Evolutionary conservation across 1,140 invertebrate genomes (phyloP).

Genomic region (Rhopalosiphum padi): DNA sequence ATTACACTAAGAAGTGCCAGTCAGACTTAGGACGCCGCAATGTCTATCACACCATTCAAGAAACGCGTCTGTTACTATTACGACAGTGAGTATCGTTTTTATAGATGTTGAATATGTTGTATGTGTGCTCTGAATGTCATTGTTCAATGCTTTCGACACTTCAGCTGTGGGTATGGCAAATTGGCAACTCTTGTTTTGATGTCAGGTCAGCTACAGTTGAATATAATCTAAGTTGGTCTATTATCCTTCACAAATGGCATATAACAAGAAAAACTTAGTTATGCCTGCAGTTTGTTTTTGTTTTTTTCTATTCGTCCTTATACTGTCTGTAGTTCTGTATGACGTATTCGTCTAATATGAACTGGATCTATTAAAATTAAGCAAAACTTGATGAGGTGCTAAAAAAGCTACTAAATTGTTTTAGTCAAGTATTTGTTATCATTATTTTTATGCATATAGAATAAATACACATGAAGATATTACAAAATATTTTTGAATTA

Average conservation of each 20-base stretch:
- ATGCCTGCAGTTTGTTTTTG: background rate
- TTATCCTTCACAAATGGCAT: background rate
- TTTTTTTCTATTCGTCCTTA: background rate
- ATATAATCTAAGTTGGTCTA: background rate
- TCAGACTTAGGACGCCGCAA: background rate
- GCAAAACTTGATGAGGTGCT: background rate
- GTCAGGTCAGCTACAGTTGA: background rate
- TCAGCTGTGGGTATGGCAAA: too few species aligned
- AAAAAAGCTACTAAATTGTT: background rate
- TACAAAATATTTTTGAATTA: background rate
- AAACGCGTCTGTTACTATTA: constrained; percentile 98
- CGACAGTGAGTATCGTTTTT: constrained; percentile 85
- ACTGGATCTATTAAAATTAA: too few species aligned
- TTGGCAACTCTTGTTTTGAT: background rate
- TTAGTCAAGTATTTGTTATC: background rate
- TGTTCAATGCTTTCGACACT: background rate
- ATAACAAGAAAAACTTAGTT: background rate
- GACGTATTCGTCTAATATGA: too few species aligned
- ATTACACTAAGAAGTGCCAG: background rate
- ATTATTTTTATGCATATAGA: background rate
- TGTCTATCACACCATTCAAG: constrained; percentile 72
- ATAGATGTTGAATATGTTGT: background rate
- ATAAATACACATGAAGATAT: background rate
- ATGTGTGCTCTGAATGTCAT: too few species aligned
- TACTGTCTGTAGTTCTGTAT: too few species aligned